phyloP scores from a whole-genome alignment of 2,797 vertebrate species.

The Vipera latastei region DNA sequence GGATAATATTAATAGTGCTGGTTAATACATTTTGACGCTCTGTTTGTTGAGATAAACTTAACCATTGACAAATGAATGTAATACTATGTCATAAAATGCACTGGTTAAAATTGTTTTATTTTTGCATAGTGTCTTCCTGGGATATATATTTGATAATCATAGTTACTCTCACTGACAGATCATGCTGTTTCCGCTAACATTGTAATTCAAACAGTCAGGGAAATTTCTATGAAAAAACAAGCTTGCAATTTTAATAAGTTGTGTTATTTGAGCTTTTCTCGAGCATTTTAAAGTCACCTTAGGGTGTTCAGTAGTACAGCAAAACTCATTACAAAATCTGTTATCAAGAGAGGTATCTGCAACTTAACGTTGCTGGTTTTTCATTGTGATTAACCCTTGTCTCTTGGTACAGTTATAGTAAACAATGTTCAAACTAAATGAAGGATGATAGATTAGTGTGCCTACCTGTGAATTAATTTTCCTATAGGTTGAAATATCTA shows the following conservation, averaged over 20 bases:
- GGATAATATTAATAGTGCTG: slow-evolving; percentile 26
- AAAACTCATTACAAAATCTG: not conserved
- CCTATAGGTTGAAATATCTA: not conserved
- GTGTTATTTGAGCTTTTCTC: slow-evolving; percentile 44
- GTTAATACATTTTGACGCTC: slow-evolving; percentile 47
- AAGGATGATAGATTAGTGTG: not conserved
- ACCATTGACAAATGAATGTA: slow-evolving; percentile 89
- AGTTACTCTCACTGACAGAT: slow-evolving; percentile 36
- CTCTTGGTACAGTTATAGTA: not conserved
- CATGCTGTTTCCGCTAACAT: slow-evolving; percentile 46
- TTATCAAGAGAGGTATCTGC: not conserved
- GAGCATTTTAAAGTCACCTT: slow-evolving; percentile 4
- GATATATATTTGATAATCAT: slow-evolving; percentile 25
- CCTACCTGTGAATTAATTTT: not conserved
- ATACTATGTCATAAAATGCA: slow-evolving; percentile 79
- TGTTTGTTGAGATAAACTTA: slow-evolving; percentile 57
- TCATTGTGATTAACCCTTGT: not conserved
- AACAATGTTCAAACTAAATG: not conserved
- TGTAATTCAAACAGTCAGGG: slow-evolving; percentile 44
- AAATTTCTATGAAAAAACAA: slow-evolving; percentile 50
- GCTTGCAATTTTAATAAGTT: slow-evolving; percentile 41
- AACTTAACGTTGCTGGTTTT: not conserved
- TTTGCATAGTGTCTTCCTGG: slow-evolving; percentile 49
- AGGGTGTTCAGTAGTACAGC: slow-evolving; percentile 5
- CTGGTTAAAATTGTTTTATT: slow-evolving; percentile 37